These are phyloP conservation scores for Crenuchus spilurus DNA, from an alignment of 2,797 vertebrate genomes.

Conservation along the genomic window DNA sequence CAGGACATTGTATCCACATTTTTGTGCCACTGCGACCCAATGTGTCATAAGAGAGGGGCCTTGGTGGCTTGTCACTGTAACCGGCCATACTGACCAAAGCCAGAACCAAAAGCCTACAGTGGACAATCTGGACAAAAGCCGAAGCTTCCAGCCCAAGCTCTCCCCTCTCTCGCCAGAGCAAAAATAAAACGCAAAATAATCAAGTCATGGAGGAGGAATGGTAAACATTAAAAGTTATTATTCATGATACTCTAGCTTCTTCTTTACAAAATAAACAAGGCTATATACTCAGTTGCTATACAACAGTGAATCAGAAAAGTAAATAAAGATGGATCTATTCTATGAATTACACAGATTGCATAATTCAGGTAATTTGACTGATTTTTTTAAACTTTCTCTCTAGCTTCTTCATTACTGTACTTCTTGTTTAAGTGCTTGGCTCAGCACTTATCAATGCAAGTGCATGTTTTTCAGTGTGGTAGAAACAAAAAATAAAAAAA, in stretches of 20 bases:
- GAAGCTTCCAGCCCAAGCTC: constrained; percentile 31
- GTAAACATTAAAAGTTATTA: constrained; percentile 66
- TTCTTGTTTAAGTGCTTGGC: constrained; percentile 51
- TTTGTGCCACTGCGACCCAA: constrained; percentile 31
- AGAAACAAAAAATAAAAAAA: constrained; percentile 31
- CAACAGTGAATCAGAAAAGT: constrained; percentile 57
- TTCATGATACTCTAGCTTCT: constrained; percentile 57
- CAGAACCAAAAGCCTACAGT: background rate
- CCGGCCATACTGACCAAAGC: background rate
- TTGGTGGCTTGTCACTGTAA: constrained; percentile 37
- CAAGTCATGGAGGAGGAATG: constrained; percentile 66
- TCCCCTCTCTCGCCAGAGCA: constrained; percentile 43
- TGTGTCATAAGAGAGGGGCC: constrained; percentile 19
- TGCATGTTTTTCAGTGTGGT: constrained; percentile 53
- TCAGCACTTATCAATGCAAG: constrained; percentile 60
- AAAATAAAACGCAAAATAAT: constrained; percentile 51
- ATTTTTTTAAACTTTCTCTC: constrained; percentile 39
- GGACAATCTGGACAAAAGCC: background rate
- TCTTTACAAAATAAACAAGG: constrained; percentile 77
- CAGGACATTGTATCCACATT: constrained; percentile 19
- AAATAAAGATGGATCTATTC: constrained; percentile 45
- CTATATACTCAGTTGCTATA: constrained; percentile 75
- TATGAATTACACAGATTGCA: constrained; percentile 1
- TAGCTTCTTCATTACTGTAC: constrained; percentile 33
- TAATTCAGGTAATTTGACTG: constrained; percentile 1